Percentiles rank a stretch among this genome's conserved stretches.
phyloP scores from a whole-genome alignment of 2,888 invertebrate species.

The Drosophila prolongata region DNA sequence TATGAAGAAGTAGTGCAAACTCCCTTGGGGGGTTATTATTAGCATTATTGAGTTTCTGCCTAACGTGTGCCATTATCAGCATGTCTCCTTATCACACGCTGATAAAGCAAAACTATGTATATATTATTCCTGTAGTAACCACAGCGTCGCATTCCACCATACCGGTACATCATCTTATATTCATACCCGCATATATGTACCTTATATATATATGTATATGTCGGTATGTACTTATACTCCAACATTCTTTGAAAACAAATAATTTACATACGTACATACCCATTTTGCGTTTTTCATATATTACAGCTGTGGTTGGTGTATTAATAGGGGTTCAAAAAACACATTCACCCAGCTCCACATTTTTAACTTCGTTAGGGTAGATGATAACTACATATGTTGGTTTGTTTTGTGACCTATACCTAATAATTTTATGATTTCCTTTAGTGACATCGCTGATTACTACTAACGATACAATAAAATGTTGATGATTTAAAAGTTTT shows the following conservation, averaged over 20 bases:
- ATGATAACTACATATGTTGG: not conserved
- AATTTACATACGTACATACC: not conserved
- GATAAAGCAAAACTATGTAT: constrained; percentile 17
- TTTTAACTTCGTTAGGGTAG: not conserved
- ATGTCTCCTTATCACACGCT: constrained; percentile 20
- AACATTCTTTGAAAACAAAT: constrained; percentile 5
- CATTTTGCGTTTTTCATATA: constrained; percentile 1
- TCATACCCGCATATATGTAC: not conserved
- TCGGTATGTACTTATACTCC: not conserved
- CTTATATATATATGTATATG: not conserved
- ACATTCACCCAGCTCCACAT: not conserved
- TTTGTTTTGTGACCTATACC: not conserved
- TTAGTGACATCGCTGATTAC: too few species aligned
- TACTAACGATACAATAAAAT: too few species aligned
- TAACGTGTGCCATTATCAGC: constrained; percentile 20
- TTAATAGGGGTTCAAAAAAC: constrained; percentile 6
- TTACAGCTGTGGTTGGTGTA: constrained; percentile 8
- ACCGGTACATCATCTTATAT: constrained; percentile 21
- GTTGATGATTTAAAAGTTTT: too few species aligned
- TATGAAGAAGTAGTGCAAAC: not conserved
- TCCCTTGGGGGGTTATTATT: constrained; percentile 2
- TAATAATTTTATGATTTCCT: too few species aligned
- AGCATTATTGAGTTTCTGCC: not conserved
- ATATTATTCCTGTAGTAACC: constrained; percentile 13
- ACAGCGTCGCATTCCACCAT: constrained; percentile 6